Conservation (phyloP, 2,888 invertebrate genomes). For the Leptogaster cylindrica region DNA sequence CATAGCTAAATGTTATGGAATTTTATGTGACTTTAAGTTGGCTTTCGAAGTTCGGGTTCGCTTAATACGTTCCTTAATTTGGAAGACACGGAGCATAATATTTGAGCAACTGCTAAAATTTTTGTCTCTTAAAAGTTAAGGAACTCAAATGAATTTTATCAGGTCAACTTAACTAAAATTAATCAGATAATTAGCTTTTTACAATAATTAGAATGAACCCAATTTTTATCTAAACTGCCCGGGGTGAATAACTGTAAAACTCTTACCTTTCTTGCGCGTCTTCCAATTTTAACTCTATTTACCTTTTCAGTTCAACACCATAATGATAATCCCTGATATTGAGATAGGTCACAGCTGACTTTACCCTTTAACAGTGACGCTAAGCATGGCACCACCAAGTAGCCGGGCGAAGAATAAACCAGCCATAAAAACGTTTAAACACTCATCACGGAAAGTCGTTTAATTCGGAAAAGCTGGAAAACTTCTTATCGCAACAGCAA, state of each 20-base stretch:
- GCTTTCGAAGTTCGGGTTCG: too few species aligned
- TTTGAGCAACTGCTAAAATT: too few species aligned
- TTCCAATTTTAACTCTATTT: conserved; percentile 18
- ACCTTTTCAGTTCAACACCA: conserved; percentile 12
- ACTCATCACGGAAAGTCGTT: conserved; percentile 37
- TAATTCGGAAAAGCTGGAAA: conserved; percentile 33
- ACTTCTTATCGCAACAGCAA: conserved; percentile 38
- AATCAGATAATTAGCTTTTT: too few species aligned
- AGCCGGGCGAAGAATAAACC: conserved; percentile 33
- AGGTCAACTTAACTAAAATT: too few species aligned
- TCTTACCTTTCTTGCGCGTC: conserved; percentile 1
- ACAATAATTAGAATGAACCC: too few species aligned
- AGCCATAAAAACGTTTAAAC: conserved; percentile 39
- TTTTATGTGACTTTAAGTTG: too few species aligned
- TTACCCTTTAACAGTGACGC: conserved; percentile 12
- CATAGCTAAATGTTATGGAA: too few species aligned
- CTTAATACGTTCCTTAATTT: too few species aligned
- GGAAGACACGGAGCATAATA: too few species aligned
- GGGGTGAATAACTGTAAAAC: background rate
- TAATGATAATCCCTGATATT: conserved; percentile 19
- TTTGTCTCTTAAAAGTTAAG: too few species aligned
- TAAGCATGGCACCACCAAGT: conserved; percentile 22
- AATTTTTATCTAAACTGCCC: conserved; percentile 12
- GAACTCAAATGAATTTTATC: too few species aligned
- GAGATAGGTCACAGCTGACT: conserved; percentile 34